phyloP scores from a whole-genome alignment of 2,888 invertebrate species.

The Alloscopus bannaensis region DNA sequence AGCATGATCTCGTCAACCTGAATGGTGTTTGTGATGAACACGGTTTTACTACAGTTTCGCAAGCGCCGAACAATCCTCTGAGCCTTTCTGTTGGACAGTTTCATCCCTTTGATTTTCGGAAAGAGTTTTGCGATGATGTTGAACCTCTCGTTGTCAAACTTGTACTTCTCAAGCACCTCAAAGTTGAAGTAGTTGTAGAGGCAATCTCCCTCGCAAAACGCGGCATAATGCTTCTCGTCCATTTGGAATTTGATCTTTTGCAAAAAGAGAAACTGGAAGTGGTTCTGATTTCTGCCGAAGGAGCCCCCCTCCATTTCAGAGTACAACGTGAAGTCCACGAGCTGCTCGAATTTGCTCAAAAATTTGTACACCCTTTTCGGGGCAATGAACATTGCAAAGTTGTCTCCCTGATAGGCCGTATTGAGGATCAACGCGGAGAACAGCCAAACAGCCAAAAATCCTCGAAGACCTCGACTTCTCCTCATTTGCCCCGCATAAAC shows the following conservation, averaged over 20 bases:
- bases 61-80: neutral
- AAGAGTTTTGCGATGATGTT: neutral
- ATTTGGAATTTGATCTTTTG: neutral
- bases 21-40: neutral
- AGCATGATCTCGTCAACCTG: neutral
- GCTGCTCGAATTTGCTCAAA: neutral
- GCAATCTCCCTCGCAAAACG: neutral
- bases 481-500: neutral
- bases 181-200: neutral
- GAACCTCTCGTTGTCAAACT: neutral
- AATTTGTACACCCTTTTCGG: neutral
- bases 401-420: constrained; percentile 7
- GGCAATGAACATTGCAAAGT: constrained; percentile 15
- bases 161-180: neutral
- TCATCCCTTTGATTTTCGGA: neutral
- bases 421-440: neutral
- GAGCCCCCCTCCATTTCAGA: no score
- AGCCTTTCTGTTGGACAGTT: neutral
- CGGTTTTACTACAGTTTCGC: neutral
- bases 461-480: neutral
- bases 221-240: neutral
- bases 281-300: no score
- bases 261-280: no score
- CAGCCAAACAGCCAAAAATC: neutral
- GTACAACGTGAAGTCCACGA: neutral